These are phyloP conservation scores for Lamproptera curius DNA, from an alignment of 2,888 invertebrate genomes.

Conservation along the genomic window DNA sequence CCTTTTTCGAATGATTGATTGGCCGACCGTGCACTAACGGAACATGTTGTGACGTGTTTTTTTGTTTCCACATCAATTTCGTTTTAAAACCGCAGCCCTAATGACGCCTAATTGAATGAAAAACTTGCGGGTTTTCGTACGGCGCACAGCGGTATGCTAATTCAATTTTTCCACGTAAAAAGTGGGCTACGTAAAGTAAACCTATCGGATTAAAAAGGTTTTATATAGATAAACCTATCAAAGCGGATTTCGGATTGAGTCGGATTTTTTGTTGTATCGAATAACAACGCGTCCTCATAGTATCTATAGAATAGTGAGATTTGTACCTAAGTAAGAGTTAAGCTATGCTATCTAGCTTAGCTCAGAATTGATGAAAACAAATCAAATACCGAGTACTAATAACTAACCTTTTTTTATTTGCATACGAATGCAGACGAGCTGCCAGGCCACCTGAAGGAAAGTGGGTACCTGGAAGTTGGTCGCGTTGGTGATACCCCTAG, in stretches of 20 bases:
- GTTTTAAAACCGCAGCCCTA: not conserved
- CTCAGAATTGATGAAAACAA: too few species aligned
- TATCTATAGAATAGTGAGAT: too few species aligned
- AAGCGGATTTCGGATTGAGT: not conserved
- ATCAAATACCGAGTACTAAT: too few species aligned
- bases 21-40: not conserved
- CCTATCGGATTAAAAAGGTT: conserved; percentile 13
- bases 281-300: too few species aligned
- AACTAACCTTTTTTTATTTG: too few species aligned
- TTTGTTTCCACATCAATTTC: not conserved
- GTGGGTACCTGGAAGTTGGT: too few species aligned
- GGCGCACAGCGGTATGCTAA: conserved; percentile 8
- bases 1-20: not conserved
- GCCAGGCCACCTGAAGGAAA: too few species aligned
- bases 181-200: conserved; percentile 9
- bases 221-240: not conserved
- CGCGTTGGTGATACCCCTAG: too few species aligned
- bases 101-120: conserved; percentile 16
- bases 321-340: too few species aligned
- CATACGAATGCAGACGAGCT: too few species aligned
- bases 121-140: conserved; percentile 8
- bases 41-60: not conserved
- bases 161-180: conserved; percentile 14
- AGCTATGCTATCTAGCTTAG: too few species aligned
- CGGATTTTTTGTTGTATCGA: not conserved